These are phyloP conservation scores for Aphelenchoides besseyi DNA, from an alignment of 1,140 invertebrate genomes.

Conservation along the genomic window DNA sequence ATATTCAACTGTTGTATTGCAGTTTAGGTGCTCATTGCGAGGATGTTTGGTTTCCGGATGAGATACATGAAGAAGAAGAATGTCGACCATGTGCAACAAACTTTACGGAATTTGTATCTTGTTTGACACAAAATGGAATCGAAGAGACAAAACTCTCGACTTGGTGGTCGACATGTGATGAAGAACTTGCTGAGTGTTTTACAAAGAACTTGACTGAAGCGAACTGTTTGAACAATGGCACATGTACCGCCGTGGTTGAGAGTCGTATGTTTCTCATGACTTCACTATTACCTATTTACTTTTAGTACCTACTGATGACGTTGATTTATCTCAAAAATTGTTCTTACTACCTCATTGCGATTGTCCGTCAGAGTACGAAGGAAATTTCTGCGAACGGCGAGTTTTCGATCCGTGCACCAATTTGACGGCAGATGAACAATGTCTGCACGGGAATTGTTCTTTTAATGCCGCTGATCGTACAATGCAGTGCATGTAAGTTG, in stretches of 20 bases:
- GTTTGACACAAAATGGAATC: slow-evolving; percentile 16
- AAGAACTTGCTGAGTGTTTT: background rate
- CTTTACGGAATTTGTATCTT: slow-evolving; percentile 18
- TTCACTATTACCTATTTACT: background rate
- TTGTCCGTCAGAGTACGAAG: background rate
- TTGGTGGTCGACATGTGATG: slow-evolving; percentile 12
- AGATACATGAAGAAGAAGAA: background rate
- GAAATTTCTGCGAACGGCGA: background rate
- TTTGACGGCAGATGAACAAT: background rate
- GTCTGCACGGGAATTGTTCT: slow-evolving; percentile 18
- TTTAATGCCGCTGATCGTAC: slow-evolving; percentile 21
- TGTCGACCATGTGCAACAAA: slow-evolving; percentile 9
- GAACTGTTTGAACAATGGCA: slow-evolving; percentile 23
- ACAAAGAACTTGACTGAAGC: background rate
- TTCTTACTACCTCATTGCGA: background rate
- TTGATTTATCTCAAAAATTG: background rate
- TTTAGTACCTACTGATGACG: background rate
- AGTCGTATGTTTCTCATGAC: background rate
- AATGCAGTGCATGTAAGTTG: slow-evolving; percentile 14
- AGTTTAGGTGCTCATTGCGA: slow-evolving; percentile 7
- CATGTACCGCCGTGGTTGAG: slow-evolving; percentile 12
- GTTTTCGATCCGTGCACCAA: slow-evolving; percentile 3
- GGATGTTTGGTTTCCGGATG: slow-evolving; percentile 15
- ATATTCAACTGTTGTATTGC: background rate
- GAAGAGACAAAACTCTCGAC: background rate